Evolutionary conservation across 92 coral and sea anemone species (phyloP), one percentile per base, ranked within the genome.

Genomic region (Porites cylindrica): DNA sequence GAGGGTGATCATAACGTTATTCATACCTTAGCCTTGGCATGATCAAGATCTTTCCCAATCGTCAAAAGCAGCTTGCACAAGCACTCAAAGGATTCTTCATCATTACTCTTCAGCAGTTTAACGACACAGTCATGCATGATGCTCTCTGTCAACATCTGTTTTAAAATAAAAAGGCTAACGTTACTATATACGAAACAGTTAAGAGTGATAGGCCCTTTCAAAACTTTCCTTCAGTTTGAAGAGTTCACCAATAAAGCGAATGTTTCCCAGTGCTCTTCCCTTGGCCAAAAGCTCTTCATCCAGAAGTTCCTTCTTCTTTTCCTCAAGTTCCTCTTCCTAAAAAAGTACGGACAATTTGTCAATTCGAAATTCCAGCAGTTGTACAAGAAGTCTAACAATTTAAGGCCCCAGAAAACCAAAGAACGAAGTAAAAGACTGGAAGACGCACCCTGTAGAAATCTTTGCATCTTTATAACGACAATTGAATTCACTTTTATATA

Each of bases 51-150:
- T 75, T 95, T 95, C n/a, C 99, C 99, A 84, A 96, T 96, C 10
- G 98, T 95, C 29, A 91, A 84, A 65, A 96, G 92, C 19, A 96
- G 81, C 82, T 91, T 95, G 86, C 99, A 96, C 78, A 96, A 77
- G 73, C 99, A 91, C 60, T 96, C 99, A 38, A 87, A 95, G 14
- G 96, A 92, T 82, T 93, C 98, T 79, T 93, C 99, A 17, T 96
- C 97, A 60, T 90, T 94, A 72, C 93, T 92, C 52, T 92, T 94
- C 60, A 96, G 79, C 77, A 96, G 88, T 87, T 96, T 96, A 73
- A 96, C 92, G 26, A 96, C 94, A 82, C 99, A 96, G 76, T 94
- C 96, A 78, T 96, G 99, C 99, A 96, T 96, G 72, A 96, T 93
- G 64, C 84, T 96, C 75, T 96, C 99, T 76, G 99, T 96, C 50